Evolutionary conservation across 2,888 invertebrate species (phyloP).

Genomic region (Onchidella celtica): DNA sequence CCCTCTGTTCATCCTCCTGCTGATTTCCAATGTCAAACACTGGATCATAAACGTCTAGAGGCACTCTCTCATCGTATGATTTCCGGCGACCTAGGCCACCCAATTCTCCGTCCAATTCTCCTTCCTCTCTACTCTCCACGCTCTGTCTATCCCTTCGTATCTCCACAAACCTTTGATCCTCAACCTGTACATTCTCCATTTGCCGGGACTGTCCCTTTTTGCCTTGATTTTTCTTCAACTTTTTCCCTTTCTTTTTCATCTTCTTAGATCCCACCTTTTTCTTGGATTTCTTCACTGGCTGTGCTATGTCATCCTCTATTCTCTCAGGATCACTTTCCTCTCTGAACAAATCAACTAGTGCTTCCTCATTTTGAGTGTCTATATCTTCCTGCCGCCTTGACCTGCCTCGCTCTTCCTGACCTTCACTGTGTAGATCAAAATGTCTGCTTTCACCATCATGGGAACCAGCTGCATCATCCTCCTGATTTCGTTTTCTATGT

Average conservation of each 20-base stretch:
- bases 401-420: constrained; percentile 7
- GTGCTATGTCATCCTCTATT: constrained; percentile 35
- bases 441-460: neutral
- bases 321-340: constrained; percentile 41
- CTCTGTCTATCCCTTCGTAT: constrained; percentile 35
- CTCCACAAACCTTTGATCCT: constrained; percentile 47
- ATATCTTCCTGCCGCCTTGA: constrained; percentile 33
- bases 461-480: neutral
- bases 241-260: constrained; percentile 43
- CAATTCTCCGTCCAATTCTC: constrained; percentile 30
- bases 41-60: constrained; percentile 1
- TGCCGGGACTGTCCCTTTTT: constrained; percentile 30
- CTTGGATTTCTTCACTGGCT: constrained; percentile 38
- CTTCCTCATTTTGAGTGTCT: constrained; percentile 33
- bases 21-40: constrained; percentile 26
- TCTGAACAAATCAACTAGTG: constrained; percentile 31
- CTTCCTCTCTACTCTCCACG: constrained; percentile 30
- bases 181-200: neutral
- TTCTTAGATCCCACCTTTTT: constrained; percentile 35
- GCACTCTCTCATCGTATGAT: constrained; percentile 14
- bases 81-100: neutral
- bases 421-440: neutral
- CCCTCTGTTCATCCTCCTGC: constrained; percentile 39
- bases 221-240: constrained; percentile 37
- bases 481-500: neutral